Evolutionary conservation across 2,113 vertebrate species (phyloP), one percentile per base, ranked within the genome.

Genomic region (Apteryx mantelli): DNA sequence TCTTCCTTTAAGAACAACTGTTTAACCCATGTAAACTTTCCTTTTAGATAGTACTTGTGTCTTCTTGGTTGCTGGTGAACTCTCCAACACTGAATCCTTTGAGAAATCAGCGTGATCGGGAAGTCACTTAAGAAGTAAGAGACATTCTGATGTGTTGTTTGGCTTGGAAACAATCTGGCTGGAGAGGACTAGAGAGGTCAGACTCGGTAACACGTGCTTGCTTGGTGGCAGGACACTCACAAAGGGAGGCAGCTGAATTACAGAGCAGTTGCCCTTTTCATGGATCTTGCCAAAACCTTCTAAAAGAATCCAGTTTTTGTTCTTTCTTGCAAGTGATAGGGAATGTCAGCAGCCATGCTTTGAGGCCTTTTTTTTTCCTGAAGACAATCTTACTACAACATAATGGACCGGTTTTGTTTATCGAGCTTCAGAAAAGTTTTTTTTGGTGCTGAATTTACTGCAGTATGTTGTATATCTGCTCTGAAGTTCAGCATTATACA

Each of bases 101-200:
- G 24, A 85, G 34, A 95, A 87, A 30, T 74, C 26, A 5, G 5
- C 53, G 48, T 83, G 55, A 70, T 2, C 36, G 17, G 56, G 22
- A 92, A 83, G n/a, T 69, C 4, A 1, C 26, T 64, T 34, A 50
- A 0, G 0, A 79, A 85, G 15, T 46, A 78, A 76, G 56, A 60
- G 46, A 76, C 9, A 18, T 80, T 88, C 65, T 61, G 25, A 25
- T 2, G 1, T 12, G 30, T n/a, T 50, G 34, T 34, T 66, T 82
- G 55, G 20, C 48, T 64, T 79, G 66, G 46, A 73, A 53, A 24
- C 2, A 22, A 13, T 34, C 56, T 82, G 61, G 22, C 2, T 32
- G 38, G 34, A 46, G 60, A 34, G 71, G 13, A 16, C 30, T 6
- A 30, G 53, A 28, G 61, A 32, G 44, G 25, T 42, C 48, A 68